These are phyloP conservation scores for Copsychus sechellarum DNA, from an alignment of 2,113 vertebrate genomes.

Conservation along the genomic window DNA sequence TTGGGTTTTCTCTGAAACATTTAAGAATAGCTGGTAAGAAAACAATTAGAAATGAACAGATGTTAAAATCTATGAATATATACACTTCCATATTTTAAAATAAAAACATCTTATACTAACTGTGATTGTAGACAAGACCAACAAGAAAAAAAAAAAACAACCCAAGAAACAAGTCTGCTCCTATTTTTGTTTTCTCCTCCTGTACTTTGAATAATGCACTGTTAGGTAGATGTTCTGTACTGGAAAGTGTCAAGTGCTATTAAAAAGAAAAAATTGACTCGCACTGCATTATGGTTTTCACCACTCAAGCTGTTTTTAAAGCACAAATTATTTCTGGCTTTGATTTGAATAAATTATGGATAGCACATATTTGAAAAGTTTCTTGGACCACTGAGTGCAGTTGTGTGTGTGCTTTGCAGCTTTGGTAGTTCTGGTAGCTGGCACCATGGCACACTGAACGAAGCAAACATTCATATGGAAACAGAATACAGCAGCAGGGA, in stretches of 20 bases:
- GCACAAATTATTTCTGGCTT: not conserved
- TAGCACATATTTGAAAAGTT: not conserved
- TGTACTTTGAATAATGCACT: not conserved
- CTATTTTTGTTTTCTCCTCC: not conserved
- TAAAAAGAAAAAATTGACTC: not conserved
- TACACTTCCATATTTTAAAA: constrained; percentile 32
- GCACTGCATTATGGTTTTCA: not conserved
- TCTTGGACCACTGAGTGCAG: not conserved
- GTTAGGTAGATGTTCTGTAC: not conserved
- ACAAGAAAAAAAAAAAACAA: not conserved
- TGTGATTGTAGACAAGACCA: not conserved
- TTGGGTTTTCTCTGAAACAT: constrained; percentile 24
- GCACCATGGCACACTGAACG: fast-evolving
- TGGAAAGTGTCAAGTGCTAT: not conserved
- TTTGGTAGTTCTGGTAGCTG: not conserved
- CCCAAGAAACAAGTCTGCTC: not conserved
- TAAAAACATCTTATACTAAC: not conserved
- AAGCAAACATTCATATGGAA: not conserved
- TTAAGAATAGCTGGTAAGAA: constrained; percentile 50
- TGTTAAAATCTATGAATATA: constrained; percentile 64
- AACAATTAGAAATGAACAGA: constrained; percentile 60
- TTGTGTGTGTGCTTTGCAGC: not conserved
- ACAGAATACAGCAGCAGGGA: not conserved
- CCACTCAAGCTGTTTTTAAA: not conserved
- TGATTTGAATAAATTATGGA: not conserved